Conservation (phyloP, 2,888 invertebrate genomes). For the Diadegma fenestrale region DNA sequence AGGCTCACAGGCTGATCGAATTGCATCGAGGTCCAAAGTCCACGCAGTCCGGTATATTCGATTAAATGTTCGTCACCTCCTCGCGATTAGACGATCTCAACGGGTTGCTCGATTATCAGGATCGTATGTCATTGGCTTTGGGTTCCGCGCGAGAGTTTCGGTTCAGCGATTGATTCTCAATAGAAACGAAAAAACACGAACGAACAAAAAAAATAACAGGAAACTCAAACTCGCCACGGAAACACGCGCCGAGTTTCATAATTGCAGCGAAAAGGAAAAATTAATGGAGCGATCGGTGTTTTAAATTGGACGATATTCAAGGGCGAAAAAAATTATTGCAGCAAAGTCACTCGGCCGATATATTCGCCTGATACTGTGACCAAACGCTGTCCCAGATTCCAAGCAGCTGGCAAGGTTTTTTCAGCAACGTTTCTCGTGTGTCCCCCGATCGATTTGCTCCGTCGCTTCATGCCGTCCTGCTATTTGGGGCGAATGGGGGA, state of each 20-base stretch:
- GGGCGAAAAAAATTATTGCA: not conserved
- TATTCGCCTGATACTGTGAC: conserved; percentile 75
- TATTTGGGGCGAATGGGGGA: conserved; percentile 78
- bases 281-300: not conserved
- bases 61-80: conserved; percentile 84
- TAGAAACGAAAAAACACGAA: not conserved
- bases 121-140: conserved; percentile 67
- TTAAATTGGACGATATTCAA: not conserved
- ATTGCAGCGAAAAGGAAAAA: not conserved
- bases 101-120: conserved; percentile 83
- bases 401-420: conserved; percentile 52
- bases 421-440: conserved; percentile 38
- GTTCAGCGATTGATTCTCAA: not conserved
- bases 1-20: not conserved
- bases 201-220: not conserved
- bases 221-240: not conserved
- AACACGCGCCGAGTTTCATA: not conserved
- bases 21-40: conserved; percentile 28
- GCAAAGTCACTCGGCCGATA: conserved; percentile 6
- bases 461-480: conserved; percentile 75
- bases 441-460: conserved; percentile 52
- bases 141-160: conserved; percentile 2
- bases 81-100: conserved; percentile 84
- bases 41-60: conserved; percentile 23
- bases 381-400: conserved; percentile 76